These are phyloP conservation scores for Chloroclysta siterata DNA, from an alignment of 2,888 invertebrate genomes.

Conservation along the genomic window DNA sequence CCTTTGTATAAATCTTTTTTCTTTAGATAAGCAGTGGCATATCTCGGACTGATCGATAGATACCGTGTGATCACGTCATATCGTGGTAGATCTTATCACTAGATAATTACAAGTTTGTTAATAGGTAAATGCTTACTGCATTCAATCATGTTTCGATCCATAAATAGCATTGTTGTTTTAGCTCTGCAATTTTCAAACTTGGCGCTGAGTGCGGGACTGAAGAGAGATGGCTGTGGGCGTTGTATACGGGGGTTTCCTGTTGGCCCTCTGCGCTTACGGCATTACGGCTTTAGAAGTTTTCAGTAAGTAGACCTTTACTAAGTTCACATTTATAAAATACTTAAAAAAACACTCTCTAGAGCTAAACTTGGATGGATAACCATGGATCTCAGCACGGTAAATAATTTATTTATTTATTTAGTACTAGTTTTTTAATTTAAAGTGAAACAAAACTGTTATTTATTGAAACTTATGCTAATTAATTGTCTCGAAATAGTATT, in stretches of 20 bases:
- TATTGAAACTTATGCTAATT: no score
- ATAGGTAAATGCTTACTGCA: conserved; percentile 3
- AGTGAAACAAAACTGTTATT: no score
- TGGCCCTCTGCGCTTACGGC: conserved; percentile 35
- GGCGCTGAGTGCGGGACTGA: conserved; percentile 3
- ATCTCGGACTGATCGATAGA: neutral
- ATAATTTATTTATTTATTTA: no score
- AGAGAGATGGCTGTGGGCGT: conserved; percentile 27
- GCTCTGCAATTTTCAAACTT: conserved; percentile 12
- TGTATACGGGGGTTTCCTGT: conserved; percentile 35
- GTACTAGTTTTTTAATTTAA: no score
- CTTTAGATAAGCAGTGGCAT: neutral
- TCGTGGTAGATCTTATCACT: conserved; percentile 1
- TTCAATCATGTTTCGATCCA: neutral
- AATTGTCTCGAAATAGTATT: no score
- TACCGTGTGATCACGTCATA: neutral
- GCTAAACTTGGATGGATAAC: no score
- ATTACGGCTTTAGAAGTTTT: conserved; percentile 50
- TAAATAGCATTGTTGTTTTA: conserved; percentile 30
- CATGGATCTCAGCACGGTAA: no score
- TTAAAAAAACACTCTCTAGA: no score
- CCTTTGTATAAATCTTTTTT: neutral
- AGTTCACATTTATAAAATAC: no score
- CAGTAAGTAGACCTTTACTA: conserved; percentile 51
- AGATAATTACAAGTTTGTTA: conserved; percentile 6